A percentile compares a stretch with the other conserved stretches of the same genome.
phyloP scores from a whole-genome alignment of 2,113 vertebrate genomes.

The Accipiter virgatus region DNA sequence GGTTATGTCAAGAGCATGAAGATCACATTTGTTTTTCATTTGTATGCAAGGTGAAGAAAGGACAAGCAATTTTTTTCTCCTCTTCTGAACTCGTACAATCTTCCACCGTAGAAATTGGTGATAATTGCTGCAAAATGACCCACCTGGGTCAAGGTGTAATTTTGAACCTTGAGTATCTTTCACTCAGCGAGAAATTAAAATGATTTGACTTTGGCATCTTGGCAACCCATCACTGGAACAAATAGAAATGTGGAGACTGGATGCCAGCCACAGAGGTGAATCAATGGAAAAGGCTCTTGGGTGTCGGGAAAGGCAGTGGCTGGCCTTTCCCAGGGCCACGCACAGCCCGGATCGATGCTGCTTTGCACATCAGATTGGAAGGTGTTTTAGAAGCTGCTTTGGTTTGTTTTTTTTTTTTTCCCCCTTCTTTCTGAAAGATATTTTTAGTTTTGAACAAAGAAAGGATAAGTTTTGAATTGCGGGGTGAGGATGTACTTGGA shows the following conservation, averaged over 20 bases:
- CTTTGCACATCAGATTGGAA: background rate
- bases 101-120: background rate
- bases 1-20: slow-evolving; percentile 30
- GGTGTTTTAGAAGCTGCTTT: background rate
- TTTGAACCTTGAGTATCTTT: background rate
- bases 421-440: background rate
- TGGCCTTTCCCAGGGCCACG: background rate
- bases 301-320: background rate
- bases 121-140: slow-evolving; percentile 22
- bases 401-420: no score
- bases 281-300: background rate
- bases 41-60: slow-evolving; percentile 34
- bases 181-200: background rate
- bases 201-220: slow-evolving; percentile 3
- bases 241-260: background rate
- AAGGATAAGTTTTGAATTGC: background rate
- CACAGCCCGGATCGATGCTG: background rate
- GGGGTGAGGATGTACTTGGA: background rate
- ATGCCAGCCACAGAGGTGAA: background rate
- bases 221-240: background rate
- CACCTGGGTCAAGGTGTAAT: background rate
- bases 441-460: background rate
- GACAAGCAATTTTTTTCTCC: background rate
- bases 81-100: background rate
- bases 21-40: slow-evolving; percentile 28